Base-by-base conservation (phyloP, 2,797 vertebrate genomes). In the Perodicticus potto region DNA sequence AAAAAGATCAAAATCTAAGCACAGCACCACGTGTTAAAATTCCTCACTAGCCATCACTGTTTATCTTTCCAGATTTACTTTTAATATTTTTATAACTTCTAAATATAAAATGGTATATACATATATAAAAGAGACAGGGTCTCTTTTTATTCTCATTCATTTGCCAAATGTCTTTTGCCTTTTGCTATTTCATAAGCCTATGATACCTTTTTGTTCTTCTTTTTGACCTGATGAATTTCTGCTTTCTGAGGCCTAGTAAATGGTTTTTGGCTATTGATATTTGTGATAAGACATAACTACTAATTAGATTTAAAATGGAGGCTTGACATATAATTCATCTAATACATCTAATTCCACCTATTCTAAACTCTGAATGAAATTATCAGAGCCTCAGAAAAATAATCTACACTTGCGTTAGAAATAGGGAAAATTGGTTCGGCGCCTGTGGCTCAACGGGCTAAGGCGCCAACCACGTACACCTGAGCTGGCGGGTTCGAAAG, bases 341-440 rank as follows among this genome's bases (percentile, higher is more conserved):
- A 74, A 32, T 19, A 49, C 13, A 69, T 86, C 7, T 17, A 74
- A 63, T 94, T 94, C 37, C 34, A 63, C 22, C 3, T 25, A 40
- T 82, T 82, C 14, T 76, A 76, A 91, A 72, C 85, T 94, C 23
- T 81, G 59, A 94, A 87, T 81, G 43, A 91, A 87, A 91, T 76
- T 77, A 53, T 74, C 53, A 59, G 37, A 49, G 16, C 1, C 37
- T 61, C 65, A 85, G 59, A 90, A 94, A 67, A 37, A 77, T 49
- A 82, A 17, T 34, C 32, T 37, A 34, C 2, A 69, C 1, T 72
- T 81, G 40, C 27, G 63, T 49, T 69, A 91, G 63, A 92, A 86
- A 77, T 86, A 45, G 14, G 10, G 1, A n/a, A 74, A 82, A 57
- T 8, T 55, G n/a, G n/a, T n/a, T n/a, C n/a, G n/a, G n/a, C n/a